phyloP scores from a whole-genome alignment of 2,113 vertebrate species.

The Scomber japonicus region DNA sequence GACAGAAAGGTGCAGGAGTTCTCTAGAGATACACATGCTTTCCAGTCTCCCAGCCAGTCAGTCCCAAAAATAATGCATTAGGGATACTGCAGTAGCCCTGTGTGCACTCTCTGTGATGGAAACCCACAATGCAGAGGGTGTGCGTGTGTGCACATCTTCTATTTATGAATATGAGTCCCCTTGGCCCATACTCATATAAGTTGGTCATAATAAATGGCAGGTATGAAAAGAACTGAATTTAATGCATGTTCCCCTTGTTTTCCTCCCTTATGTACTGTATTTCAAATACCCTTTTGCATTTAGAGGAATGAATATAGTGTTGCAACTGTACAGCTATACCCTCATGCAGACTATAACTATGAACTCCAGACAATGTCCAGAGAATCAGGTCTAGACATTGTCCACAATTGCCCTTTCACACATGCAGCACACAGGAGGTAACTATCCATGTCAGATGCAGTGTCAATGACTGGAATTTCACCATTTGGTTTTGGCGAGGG shows the following conservation, averaged over 20 bases:
- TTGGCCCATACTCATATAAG: constrained; percentile 3
- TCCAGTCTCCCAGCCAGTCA: background rate
- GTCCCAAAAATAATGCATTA: constrained; percentile 17
- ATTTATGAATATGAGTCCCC: constrained; percentile 3
- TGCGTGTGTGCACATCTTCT: constrained; percentile 4
- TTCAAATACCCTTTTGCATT: background rate
- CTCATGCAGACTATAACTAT: background rate
- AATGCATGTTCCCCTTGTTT: background rate
- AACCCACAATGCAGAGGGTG: background rate
- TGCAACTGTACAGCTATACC: background rate
- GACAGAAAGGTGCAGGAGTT: constrained; percentile 1
- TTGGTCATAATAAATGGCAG: constrained; percentile 19
- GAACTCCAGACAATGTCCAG: too few species aligned
- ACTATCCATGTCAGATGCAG: too few species aligned
- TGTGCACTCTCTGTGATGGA: constrained; percentile 14
- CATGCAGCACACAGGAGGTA: too few species aligned
- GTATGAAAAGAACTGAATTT: background rate
- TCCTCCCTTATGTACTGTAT: background rate
- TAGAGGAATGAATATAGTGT: constrained; percentile 6
- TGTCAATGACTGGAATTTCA: too few species aligned
- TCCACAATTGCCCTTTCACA: too few species aligned
- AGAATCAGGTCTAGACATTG: too few species aligned
- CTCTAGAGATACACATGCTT: constrained; percentile 9
- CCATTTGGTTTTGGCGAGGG: too few species aligned
- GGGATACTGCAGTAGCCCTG: constrained; percentile 7